Base-by-base conservation (phyloP, 2,113 vertebrate species). In the Rhinoderma darwinii region DNA sequence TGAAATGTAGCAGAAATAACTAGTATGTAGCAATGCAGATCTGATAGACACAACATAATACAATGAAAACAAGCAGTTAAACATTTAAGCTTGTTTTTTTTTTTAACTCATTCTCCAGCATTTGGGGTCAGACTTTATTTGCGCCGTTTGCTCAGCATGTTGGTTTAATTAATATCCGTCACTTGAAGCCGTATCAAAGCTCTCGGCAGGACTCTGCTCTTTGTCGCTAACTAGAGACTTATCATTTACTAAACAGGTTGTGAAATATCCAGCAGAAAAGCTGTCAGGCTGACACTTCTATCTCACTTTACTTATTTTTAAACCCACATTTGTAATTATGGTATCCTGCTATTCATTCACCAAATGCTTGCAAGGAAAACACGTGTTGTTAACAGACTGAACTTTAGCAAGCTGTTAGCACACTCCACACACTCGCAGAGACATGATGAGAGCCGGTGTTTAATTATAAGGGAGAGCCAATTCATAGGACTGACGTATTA, bases 301-400 rank as follows among this genome's bases (percentile, higher is more conserved):
- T 95, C 95, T 96, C 92, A 95, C 91, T 93, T 94, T 95, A 94
- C 96, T 96, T 96, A 95, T 95, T 95, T 96, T 96, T 96, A 95
- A 95, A 92, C 93, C 86, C 91, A 91, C 92, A 93, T 91, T 89
- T 92, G 89, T 95, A 95, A 95, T 95, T 96, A 95, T 92, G 84
- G 92, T 91, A 95, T 96, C 95, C 94, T 95, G 92, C 93, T 91
- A 95, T 95, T 96, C 96, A 95, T 90, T 92, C 94, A 95, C 94
- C 95, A 94, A 94, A 94, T 93, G 89, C 90, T 92, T 91, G 89
- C 91, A 93, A 89, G 92, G 90, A 94, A 95, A 95, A 95, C 92
- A 96, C 94, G 94, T 95, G 94, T 92, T 92, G 89, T 93, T 93
- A 95, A 94, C 92, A 94, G 92, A 92, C 90, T 92, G 94, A 95